Conservation (phyloP, 2,888 invertebrate species). For the Leucophora obtusa region DNA sequence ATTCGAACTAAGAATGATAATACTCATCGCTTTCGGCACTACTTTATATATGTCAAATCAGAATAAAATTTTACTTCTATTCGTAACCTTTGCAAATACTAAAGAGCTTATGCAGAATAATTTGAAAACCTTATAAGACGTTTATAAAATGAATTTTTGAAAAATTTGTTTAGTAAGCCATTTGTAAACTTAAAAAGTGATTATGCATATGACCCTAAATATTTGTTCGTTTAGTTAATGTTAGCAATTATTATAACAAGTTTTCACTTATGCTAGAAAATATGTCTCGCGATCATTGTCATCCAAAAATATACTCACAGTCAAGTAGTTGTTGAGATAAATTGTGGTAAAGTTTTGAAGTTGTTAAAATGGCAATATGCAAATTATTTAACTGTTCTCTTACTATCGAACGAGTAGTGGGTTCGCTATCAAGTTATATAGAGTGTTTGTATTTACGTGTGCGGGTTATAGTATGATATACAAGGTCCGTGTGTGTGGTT, state of each 20-base stretch:
- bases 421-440: no score
- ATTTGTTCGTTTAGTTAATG: background rate
- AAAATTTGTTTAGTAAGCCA: no score
- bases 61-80: conserved; percentile 9
- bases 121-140: no score
- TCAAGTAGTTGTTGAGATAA: conserved; percentile 27
- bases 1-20: conserved; percentile 49
- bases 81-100: background rate
- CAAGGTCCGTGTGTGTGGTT: conserved; percentile 42
- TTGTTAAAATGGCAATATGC: conserved; percentile 46
- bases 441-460: background rate
- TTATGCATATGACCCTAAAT: no score
- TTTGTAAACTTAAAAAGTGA: no score
- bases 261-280: conserved; percentile 23
- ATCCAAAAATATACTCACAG: background rate
- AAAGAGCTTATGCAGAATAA: no score
- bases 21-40: conserved; percentile 6
- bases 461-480: background rate
- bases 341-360: conserved; percentile 46
- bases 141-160: no score
- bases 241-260: conserved; percentile 27
- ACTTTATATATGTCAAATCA: conserved; percentile 47
- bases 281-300: conserved; percentile 51
- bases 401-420: background rate
- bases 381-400: conserved; percentile 13